Base-by-base conservation (phyloP, 2,888 invertebrate genomes). In the Drosophila tanythrix region DNA sequence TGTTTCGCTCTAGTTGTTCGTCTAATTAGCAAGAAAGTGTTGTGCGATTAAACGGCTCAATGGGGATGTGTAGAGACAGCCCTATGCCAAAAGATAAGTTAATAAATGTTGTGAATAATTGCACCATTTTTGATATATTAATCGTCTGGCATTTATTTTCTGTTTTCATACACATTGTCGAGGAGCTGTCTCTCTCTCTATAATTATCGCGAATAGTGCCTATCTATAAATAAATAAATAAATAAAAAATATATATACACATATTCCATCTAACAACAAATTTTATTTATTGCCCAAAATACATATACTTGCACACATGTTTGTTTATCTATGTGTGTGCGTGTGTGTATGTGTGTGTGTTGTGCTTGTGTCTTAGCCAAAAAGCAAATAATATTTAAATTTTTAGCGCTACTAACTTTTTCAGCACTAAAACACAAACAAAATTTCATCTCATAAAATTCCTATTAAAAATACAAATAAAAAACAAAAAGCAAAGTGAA, bases 261-360 rank as follows among this genome's bases (percentile, higher is more conserved):
- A 70, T 83, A 68, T 68, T 64, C 58, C 43, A 67, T 74, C 83
- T 80, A 90, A 90, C 90, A 90, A 90, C 87, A 88, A 91, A 79
- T 90, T 88, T 87, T 87, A 88, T 88, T 88, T 91, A 88, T 88
- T 91, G 74, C 89, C 76, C 75, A 77, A 91, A 68, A 79, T 68
- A 89, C 72, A 64, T 35, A 64, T 66, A 74, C 52, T 46, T 74
- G 52, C 68, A 77, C 60, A 67, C 61, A 67, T 61, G 48, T 68
- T 51, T 79, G 40, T 70, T 51, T 71, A 60, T 21, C 18, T 29
- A n/a, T 43, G 33, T 40, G 40, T 52, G 29, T 46, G 46, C 21
- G 8, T 46, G 7, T 46, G n/a, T 64, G 56, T 69, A 43, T 70
- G 56, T 69, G 50, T 68, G 40, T 68, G 56, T 75, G 52, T 57